Conservation (phyloP, 2,113 vertebrate genomes). For the Coturnix japonica region DNA sequence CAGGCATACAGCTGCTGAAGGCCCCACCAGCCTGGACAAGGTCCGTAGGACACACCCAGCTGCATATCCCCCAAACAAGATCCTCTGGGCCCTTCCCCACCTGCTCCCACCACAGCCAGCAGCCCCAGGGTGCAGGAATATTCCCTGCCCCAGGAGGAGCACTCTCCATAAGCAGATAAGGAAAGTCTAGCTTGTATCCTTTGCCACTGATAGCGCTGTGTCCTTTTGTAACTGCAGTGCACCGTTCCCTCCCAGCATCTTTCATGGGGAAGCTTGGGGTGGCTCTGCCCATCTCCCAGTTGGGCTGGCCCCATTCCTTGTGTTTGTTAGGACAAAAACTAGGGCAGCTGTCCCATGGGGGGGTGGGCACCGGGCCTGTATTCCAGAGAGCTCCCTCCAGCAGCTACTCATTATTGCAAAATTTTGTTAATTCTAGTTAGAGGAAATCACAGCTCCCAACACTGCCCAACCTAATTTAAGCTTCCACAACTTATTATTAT, state of each 20-base stretch:
- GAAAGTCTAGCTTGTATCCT: background rate
- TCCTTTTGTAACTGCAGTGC: rapidly evolving
- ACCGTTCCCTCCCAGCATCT: rapidly evolving
- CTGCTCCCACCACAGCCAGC: rapidly evolving
- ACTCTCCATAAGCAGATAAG: rapidly evolving
- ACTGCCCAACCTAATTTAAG: background rate
- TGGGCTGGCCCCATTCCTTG: background rate
- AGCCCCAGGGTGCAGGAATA: rapidly evolving
- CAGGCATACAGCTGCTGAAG: background rate
- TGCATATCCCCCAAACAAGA: background rate
- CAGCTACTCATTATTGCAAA: background rate
- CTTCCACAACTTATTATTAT: background rate
- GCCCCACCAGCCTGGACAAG: background rate
- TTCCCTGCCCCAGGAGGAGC: background rate
- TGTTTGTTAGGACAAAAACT: rapidly evolving
- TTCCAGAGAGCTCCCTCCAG: background rate
- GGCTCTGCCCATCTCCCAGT: background rate
- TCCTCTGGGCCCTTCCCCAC: background rate
- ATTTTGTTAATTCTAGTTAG: background rate
- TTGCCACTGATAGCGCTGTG: background rate
- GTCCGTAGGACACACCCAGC: background rate
- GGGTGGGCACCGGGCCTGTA: rapidly evolving
- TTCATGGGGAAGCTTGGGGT: rapidly evolving
- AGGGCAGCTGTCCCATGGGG: background rate
- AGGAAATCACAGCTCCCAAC: background rate